These are phyloP conservation scores for Elephantulus edwardii DNA, from an alignment of 2,113 vertebrate species.

Conservation along the genomic window DNA sequence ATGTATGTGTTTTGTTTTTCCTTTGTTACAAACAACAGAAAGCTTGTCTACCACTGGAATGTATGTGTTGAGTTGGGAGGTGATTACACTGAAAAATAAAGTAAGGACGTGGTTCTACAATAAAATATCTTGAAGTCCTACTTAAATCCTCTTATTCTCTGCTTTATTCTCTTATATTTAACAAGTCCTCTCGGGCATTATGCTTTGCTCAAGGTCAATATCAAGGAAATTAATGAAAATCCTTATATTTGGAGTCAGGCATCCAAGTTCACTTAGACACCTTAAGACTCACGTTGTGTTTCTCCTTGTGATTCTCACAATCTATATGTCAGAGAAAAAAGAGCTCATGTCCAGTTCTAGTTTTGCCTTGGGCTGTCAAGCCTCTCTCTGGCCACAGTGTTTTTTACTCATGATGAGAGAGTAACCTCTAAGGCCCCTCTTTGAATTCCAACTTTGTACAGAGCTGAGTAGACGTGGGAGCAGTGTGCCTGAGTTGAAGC, in stretches of 20 bases:
- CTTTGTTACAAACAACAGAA: not conserved
- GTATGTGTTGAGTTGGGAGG: not conserved
- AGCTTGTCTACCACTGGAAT: not conserved
- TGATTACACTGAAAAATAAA: slow-evolving; percentile 9
- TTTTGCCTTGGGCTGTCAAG: not conserved
- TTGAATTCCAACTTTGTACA: not conserved
- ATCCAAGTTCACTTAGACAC: not conserved
- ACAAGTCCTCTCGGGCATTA: not conserved
- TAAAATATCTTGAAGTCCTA: not conserved
- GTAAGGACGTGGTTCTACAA: not conserved
- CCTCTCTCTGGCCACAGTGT: not conserved
- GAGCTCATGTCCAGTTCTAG: not conserved
- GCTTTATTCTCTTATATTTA: not conserved
- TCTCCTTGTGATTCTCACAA: not conserved
- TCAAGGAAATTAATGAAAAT: not conserved
- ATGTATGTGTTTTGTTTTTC: not conserved
- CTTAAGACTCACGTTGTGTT: not conserved
- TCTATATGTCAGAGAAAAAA: not conserved
- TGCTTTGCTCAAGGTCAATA: slow-evolving; percentile 16
- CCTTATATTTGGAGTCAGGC: not conserved
- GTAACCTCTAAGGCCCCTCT: not conserved
- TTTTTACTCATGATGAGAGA: slow-evolving; percentile 10
- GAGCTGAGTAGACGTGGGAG: not conserved
- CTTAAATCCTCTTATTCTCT: not conserved
- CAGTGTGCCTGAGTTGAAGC: not conserved